These are phyloP conservation scores for Aleiodes sp. DNA, from an alignment of 1,140 invertebrate species.

Conservation along the genomic window DNA sequence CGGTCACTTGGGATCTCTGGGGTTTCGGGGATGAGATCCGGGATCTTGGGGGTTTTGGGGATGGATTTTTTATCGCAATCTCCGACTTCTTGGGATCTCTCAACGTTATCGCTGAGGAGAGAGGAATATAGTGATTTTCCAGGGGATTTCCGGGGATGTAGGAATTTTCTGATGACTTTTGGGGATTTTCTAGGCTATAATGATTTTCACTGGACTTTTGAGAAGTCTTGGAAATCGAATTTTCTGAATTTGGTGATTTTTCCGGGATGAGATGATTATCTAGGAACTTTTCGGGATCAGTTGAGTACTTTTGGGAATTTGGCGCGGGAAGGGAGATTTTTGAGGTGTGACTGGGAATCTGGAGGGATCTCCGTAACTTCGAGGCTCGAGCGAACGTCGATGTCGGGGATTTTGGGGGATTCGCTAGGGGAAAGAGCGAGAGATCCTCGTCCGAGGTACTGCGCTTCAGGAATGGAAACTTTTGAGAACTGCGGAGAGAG, in stretches of 20 bases:
- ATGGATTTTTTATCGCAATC: neutral
- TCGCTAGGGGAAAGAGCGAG: constrained; percentile 57
- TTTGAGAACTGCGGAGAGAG: neutral
- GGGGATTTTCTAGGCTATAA: neutral
- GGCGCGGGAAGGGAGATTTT: constrained; percentile 3
- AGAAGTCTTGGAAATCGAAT: neutral
- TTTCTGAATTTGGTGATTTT: neutral
- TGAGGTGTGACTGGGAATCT: constrained; percentile 64
- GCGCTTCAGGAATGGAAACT: constrained; percentile 38
- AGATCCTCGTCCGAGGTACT: constrained; percentile 66
- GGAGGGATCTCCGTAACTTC: constrained; percentile 70
- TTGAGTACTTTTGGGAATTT: neutral
- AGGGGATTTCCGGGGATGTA: neutral
- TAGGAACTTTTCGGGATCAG: neutral
- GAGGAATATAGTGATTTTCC: neutral
- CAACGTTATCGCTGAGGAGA: neutral
- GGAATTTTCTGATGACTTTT: neutral
- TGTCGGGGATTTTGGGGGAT: neutral
- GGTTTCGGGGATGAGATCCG: neutral
- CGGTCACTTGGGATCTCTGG: neutral
- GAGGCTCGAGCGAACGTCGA: constrained; percentile 41
- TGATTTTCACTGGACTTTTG: neutral
- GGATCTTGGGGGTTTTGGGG: neutral
- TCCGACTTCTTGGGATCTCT: constrained; percentile 23
- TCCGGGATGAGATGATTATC: constrained; percentile 11